Conservation (phyloP, 2,888 invertebrate species). For the Drosophila tripunctata region DNA sequence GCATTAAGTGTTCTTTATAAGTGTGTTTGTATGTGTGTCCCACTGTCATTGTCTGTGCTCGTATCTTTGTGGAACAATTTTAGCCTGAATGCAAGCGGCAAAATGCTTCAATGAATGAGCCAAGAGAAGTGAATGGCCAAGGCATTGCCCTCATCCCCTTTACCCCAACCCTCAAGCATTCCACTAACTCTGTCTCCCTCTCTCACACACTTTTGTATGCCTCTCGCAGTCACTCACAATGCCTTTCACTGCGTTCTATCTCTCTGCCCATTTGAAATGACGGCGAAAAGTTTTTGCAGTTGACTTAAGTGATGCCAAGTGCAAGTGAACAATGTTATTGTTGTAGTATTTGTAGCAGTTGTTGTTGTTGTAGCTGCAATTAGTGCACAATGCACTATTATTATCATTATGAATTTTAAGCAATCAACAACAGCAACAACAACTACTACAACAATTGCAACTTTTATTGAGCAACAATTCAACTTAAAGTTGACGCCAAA, state of each 20-base stretch:
- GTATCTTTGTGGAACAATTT: constrained; percentile 75
- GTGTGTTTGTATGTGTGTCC: constrained; percentile 10
- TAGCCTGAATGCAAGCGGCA: constrained; percentile 71
- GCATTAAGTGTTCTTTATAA: constrained; percentile 40
- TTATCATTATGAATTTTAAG: constrained; percentile 79
- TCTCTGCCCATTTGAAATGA: constrained; percentile 41
- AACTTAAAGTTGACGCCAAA: constrained; percentile 56
- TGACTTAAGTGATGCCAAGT: constrained; percentile 67
- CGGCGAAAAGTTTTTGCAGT: constrained; percentile 60
- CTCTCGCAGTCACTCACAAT: neutral
- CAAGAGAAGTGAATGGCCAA: constrained; percentile 17
- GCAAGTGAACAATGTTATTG: constrained; percentile 67
- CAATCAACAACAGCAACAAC: constrained; percentile 58
- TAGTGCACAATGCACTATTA: constrained; percentile 72
- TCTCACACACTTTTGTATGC: neutral
- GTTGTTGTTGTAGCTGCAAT: constrained; percentile 56
- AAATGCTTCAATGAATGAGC: constrained; percentile 72
- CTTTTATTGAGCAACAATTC: constrained; percentile 32
- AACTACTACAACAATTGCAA: constrained; percentile 6
- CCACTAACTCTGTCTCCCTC: neutral
- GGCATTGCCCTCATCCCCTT: constrained; percentile 7
- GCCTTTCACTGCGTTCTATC: constrained; percentile 26
- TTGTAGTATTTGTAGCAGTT: constrained; percentile 28
- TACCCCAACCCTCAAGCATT: neutral
- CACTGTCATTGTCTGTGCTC: constrained; percentile 48